Evolutionary conservation across 2,888 invertebrate species (phyloP).

Genomic region (Panzeria rudis): DNA sequence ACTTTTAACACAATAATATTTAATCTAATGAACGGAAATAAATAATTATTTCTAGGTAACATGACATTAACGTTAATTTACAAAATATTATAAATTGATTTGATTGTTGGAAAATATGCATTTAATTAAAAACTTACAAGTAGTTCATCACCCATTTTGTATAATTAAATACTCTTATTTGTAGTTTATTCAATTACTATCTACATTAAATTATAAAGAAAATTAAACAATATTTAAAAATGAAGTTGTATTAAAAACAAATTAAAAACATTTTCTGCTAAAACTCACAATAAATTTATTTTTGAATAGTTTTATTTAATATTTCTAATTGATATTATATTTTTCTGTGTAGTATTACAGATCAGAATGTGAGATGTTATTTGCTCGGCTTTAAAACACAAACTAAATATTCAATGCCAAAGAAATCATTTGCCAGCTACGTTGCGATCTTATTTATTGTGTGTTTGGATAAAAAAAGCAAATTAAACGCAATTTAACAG

Average conservation of each 20-base stretch:
- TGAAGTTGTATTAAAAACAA: neutral
- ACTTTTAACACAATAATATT: constrained; percentile 5
- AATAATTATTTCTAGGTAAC: constrained; percentile 15
- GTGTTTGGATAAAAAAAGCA: constrained; percentile 4
- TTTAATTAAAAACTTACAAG: constrained; percentile 58
- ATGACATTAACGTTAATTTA: neutral
- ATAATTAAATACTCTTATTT: constrained; percentile 19
- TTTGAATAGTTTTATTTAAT: neutral
- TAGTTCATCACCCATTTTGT: constrained; percentile 65
- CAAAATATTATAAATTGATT: constrained; percentile 18
- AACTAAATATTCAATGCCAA: constrained; percentile 76
- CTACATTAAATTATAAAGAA: constrained; percentile 28
- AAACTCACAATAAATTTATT: constrained; percentile 38
- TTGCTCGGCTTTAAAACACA: constrained; percentile 78
- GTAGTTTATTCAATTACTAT: neutral
- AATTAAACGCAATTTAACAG: constrained; percentile 27
- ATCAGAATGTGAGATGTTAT: constrained; percentile 74
- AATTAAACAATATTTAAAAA: constrained; percentile 1
- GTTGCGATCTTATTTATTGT: constrained; percentile 22
- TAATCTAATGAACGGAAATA: constrained; percentile 44
- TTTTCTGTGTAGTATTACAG: neutral
- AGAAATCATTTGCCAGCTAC: constrained; percentile 73
- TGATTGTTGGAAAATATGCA: neutral
- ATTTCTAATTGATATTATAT: neutral
- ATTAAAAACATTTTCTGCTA: neutral